Percentiles rank a stretch among this genome's conserved stretches.
These are phyloP conservation scores for Gortyna flavago DNA, from an alignment of 2,888 invertebrate genomes.

Conservation along the genomic window DNA sequence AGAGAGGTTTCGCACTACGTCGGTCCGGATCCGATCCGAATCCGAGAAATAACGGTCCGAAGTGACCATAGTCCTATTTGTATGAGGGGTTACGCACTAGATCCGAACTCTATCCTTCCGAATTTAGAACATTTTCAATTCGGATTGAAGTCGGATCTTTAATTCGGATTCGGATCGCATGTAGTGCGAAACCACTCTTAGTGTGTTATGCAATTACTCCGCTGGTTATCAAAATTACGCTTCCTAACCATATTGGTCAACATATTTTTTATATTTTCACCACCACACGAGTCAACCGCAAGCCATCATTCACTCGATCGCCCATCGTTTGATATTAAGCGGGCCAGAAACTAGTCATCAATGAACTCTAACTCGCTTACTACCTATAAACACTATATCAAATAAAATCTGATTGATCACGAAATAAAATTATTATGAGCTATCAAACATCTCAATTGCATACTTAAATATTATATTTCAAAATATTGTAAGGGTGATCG, in stretches of 20 bases:
- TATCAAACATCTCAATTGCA: constrained; percentile 63
- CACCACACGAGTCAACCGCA: constrained; percentile 9
- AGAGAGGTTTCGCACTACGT: too few species aligned
- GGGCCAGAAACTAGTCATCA: constrained; percentile 64
- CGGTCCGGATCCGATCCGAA: too few species aligned
- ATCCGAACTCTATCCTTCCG: too few species aligned
- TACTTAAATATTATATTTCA: constrained; percentile 55
- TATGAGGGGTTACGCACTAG: too few species aligned
- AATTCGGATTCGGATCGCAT: too few species aligned
- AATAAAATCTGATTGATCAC: constrained; percentile 71
- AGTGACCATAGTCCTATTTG: too few species aligned
- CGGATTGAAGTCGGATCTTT: too few species aligned
- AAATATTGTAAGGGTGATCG: constrained; percentile 62
- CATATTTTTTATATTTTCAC: constrained; percentile 24
- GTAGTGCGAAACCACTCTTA: too few species aligned
- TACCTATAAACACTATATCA: constrained; percentile 71
- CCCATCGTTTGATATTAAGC: constrained; percentile 28
- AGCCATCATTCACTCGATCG: neutral
- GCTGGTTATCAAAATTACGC: neutral
- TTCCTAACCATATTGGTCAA: neutral
- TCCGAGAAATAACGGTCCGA: too few species aligned
- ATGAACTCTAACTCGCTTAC: constrained; percentile 65
- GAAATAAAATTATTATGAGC: constrained; percentile 71
- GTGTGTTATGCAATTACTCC: too few species aligned
- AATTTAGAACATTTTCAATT: too few species aligned